Evolutionary conservation across 2,113 vertebrate species (phyloP), one percentile per base, ranked within the genome.

Genomic region (Rhinoderma darwinii): DNA sequence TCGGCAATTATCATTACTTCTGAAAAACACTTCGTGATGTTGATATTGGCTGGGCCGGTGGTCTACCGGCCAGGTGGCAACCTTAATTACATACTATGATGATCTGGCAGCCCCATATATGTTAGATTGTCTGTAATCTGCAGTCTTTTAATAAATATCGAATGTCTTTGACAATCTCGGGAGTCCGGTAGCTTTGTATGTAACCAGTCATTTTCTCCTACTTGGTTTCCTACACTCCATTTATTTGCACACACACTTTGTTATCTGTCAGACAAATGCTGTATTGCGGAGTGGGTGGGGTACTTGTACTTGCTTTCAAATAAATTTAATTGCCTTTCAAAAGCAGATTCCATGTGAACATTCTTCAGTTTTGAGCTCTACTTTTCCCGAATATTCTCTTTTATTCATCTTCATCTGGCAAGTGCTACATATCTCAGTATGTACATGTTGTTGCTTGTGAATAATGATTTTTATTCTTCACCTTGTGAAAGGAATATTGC

Each of bases 401-500:
- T 39, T 7, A 51, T 77, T 77, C 17, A 22, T 39, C 56, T 18
- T 25, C 63, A 43, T 54, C 43, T 61, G 37, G 54, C 78, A 63
- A 41, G n/a, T 43, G 25, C 5, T 30, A 32, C 44, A 77, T 32
- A 50, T 32, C n/a, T 50, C 54, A 43, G 7, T 22, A 41, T 43
- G 56, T 81, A 43, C 78, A 41, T 43, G 78, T 81, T 43, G 56
- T 61, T 81, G 22, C 78, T 61, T 81, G 78, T 59, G 32, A 56
- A 11, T 37, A 37, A 30, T 25, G 10, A 79, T 54, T 79, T 17
- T 39, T 22, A 54, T 51, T 54, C 50, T 81, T 63, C 30, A n/a
- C 32, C 22, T 30, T 0, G 9, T 39, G 37, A 61, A 39, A 17
- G 54, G 8, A 59, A 61, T 30, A 32, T 6, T 50, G 27, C 37